Conservation (phyloP, 2,888 invertebrate genomes). For the Acronicta alni region DNA sequence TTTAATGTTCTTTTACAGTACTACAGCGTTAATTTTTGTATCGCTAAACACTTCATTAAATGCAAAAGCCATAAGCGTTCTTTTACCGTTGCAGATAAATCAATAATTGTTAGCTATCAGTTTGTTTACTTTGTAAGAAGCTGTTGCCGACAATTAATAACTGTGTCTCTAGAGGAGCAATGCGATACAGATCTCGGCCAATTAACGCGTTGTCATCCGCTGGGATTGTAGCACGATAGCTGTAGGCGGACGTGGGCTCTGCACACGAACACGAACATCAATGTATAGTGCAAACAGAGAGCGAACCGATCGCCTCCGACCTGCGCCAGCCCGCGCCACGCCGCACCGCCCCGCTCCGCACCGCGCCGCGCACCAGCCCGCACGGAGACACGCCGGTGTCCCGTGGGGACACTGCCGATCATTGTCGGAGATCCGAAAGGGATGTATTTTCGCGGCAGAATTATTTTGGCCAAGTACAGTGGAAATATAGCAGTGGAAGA, state of each 20-base stretch:
- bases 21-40: slow-evolving; percentile 5
- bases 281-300: slow-evolving; percentile 18
- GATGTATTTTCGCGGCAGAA: slow-evolving; percentile 11
- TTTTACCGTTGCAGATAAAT: slow-evolving; percentile 7
- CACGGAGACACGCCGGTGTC: slow-evolving; percentile 5
- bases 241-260: background rate
- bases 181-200: slow-evolving; percentile 30
- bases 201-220: slow-evolving; percentile 39
- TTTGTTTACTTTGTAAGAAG: background rate
- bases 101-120: background rate
- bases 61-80: slow-evolving; percentile 4
- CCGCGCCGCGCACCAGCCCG: background rate
- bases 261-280: slow-evolving; percentile 4
- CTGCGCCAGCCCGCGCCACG: background rate
- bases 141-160: slow-evolving; percentile 13
- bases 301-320: slow-evolving; percentile 6
- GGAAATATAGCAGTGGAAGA: no score
- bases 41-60: slow-evolving; percentile 11
- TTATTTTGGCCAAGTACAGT: slow-evolving; percentile 15
- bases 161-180: slow-evolving; percentile 14
- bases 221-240: slow-evolving; percentile 16
- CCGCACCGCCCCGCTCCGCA: no score
- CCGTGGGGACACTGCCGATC: slow-evolving; percentile 8
- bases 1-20: background rate
- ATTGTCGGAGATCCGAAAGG: slow-evolving; percentile 6